These are phyloP conservation scores for Drosophila arizonae DNA, from an alignment of 1,140 invertebrate species.

Conservation along the genomic window DNA sequence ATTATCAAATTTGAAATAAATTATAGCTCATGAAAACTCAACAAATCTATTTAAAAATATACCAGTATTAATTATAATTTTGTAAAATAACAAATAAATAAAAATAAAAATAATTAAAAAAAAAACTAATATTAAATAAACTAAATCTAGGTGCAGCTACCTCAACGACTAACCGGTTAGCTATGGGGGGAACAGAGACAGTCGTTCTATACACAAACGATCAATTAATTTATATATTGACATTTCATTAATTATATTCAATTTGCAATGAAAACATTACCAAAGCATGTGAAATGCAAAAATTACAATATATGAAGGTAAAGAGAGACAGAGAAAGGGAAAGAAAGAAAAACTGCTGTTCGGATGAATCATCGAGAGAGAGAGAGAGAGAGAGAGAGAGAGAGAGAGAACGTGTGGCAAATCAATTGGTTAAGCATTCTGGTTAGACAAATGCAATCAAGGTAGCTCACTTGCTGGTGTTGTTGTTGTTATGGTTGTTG, in stretches of 20 bases:
- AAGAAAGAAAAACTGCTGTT: background rate
- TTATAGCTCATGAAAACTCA: too few relatives aligned
- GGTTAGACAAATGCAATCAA: constrained; percentile 4
- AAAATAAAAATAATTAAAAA: background rate
- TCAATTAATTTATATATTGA: constrained; percentile 48
- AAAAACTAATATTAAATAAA: constrained; percentile 15
- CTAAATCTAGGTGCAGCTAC: constrained; percentile 30
- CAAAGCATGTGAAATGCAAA: constrained; percentile 9
- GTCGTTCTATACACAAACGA: constrained; percentile 15
- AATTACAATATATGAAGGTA: background rate
- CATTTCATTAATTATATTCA: constrained; percentile 64
- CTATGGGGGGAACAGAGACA: background rate
- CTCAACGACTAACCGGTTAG: constrained; percentile 6
- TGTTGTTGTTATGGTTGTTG: constrained; percentile 13
- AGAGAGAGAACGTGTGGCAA: constrained; percentile 7
- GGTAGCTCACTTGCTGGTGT: background rate
- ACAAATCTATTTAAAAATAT: background rate
- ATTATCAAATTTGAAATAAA: too few relatives aligned
- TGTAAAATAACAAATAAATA: background rate
- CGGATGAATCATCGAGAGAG: constrained; percentile 38
- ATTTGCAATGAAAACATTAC: constrained; percentile 19
- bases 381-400: background rate
- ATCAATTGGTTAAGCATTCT: constrained; percentile 11
- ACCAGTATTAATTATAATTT: background rate
- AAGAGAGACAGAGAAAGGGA: background rate